Evolutionary conservation across 2,797 vertebrate species (phyloP), one percentile per base, ranked within the genome.

Genomic region (Coendou prehensilis): DNA sequence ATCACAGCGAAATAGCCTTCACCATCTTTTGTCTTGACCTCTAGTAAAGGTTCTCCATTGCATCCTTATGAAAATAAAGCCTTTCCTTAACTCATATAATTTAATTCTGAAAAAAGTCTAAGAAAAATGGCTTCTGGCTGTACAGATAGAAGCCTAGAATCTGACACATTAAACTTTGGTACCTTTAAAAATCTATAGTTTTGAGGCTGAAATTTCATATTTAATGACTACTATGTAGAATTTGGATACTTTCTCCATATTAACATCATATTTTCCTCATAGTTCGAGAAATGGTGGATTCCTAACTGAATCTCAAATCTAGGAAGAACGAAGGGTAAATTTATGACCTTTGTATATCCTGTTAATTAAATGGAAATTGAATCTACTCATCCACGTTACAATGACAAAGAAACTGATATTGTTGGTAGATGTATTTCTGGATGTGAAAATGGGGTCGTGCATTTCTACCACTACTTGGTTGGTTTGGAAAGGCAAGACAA

Each of bases 61-160:
- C 75, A 83, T 85, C 86, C 98, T 97, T 90, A 89, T 33, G 96
- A 95, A 98, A 98, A 97, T 84, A 93, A 45, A 96, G 54, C 57
- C n/a, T 95, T 97, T 94, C 78, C 94, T 98, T 45, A 92, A 93
- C 89, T 76, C 93, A 96, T 96, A 94, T 94, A 83, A 96, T 91
- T 95, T 97, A 96, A 96, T 96, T 92, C 69, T 91, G 64, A 37
- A 94, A 96, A 97, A 81, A 71, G 93, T 89, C 89, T 97, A 61
- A 90, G 96, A 97, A 94, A 69, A 90, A 98, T 97, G 80, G 88
- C 95, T 98, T 98, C 97, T 97, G 98, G 96, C 98, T 98, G 91
- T 96, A 92, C 57, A 67, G 10, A n/a, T 81, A 61, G 8, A n/a
- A 78, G 10, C 73, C 63, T 73, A 23, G 92, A 97, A 93, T 96